Conservation (phyloP, 2,113 vertebrate genomes). For the Bungarus multicinctus region DNA sequence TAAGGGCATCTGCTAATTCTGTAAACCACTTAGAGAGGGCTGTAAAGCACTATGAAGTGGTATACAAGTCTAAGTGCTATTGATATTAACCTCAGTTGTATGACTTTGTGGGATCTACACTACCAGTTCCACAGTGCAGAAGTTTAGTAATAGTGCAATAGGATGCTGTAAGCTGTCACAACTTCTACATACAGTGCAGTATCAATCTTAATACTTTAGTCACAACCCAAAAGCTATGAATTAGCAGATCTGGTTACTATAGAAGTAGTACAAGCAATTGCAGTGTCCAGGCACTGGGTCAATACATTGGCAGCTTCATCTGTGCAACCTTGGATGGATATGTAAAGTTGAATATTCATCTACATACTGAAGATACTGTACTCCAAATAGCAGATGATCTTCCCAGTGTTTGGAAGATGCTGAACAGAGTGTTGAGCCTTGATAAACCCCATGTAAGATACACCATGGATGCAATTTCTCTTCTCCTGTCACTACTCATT, state of each 20-base stretch:
- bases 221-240: neutral
- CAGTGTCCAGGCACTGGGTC: neutral
- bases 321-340: neutral
- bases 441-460: neutral
- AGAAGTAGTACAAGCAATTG: neutral
- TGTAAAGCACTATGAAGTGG: too few species aligned
- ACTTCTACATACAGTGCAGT: neutral
- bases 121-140: neutral
- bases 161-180: neutral
- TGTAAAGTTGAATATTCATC: neutral
- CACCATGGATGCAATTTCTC: neutral
- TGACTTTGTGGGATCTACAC: neutral
- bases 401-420: neutral
- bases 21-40: too few species aligned
- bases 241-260: neutral
- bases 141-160: neutral
- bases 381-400: neutral
- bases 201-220: neutral
- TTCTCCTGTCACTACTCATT: neutral
- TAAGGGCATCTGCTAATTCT: too few species aligned
- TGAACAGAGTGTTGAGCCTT: neutral
- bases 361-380: neutral
- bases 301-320: neutral
- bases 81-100: neutral
- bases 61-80: neutral